Evolutionary conservation across 2,113 vertebrate species (phyloP).

Genomic region (Andinoacara biseriatus): DNA sequence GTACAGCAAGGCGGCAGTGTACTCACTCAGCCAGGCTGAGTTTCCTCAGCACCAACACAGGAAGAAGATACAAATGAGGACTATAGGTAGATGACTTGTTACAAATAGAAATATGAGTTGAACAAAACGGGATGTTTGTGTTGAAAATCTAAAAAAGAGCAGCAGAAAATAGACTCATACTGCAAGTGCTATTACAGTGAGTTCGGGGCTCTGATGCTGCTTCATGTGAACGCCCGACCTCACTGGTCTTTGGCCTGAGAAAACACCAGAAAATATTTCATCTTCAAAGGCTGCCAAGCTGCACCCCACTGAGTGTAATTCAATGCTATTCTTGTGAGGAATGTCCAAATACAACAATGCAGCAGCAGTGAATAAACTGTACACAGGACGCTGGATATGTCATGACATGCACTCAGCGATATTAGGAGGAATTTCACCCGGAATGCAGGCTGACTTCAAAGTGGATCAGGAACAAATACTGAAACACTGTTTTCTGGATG

Average conservation of each 20-base stretch:
- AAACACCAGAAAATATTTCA: constrained; percentile 69
- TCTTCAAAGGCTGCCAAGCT: constrained; percentile 69
- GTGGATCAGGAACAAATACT: constrained; percentile 41
- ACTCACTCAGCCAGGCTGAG: neutral
- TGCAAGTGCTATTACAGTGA: neutral
- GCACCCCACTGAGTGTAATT: constrained; percentile 65
- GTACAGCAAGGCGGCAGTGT: neutral
- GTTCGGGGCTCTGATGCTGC: neutral
- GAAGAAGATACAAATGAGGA: neutral
- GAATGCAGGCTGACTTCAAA: constrained; percentile 53
- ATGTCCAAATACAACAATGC: constrained; percentile 79
- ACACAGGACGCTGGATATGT: constrained; percentile 68
- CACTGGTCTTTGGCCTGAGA: constrained; percentile 52
- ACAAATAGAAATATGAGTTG: neutral
- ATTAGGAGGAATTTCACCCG: constrained; percentile 54
- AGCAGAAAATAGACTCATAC: neutral
- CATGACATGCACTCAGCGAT: constrained; percentile 52
- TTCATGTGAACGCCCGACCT: constrained; percentile 21
- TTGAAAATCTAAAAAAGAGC: neutral
- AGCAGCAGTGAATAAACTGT: constrained; percentile 63
- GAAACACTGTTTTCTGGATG: constrained; percentile 13
- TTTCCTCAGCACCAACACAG: neutral
- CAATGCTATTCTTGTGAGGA: constrained; percentile 76
- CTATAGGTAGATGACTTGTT: neutral
- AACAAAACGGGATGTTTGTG: neutral